phyloP scores from a whole-genome alignment of 2,113 vertebrate species.

The Syrmaticus mikado region DNA sequence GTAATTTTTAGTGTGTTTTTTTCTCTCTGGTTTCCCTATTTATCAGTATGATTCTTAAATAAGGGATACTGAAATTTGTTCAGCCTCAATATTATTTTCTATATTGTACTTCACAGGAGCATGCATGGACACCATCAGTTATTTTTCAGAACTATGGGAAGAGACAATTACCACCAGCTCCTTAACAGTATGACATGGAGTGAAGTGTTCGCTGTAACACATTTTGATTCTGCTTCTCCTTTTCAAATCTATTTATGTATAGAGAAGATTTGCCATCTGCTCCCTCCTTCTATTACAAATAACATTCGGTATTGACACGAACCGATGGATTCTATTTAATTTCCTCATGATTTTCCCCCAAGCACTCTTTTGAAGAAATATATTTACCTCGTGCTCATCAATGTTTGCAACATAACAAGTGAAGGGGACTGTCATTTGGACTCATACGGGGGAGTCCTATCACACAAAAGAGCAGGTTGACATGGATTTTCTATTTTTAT shows the following conservation, averaged over 20 bases:
- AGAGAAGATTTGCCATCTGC: neutral
- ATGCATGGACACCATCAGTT: fast-evolving
- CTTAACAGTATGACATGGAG: neutral
- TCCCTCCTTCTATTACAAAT: neutral
- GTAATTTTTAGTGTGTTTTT: neutral
- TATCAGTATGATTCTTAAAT: neutral
- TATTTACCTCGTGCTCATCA: neutral
- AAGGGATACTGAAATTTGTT: neutral
- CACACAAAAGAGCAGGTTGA: neutral
- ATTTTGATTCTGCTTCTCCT: neutral
- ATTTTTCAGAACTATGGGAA: neutral
- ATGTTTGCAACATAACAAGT: neutral
- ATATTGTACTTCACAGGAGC: neutral
- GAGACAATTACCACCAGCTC: neutral
- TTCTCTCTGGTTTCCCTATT: neutral
- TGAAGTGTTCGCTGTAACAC: fast-evolving
- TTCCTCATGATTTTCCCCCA: neutral
- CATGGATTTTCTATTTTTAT: neutral
- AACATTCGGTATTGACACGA: neutral
- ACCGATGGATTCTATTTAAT: neutral
- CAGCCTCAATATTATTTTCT: neutral
- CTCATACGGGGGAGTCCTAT: neutral
- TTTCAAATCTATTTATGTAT: neutral
- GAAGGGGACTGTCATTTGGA: neutral
- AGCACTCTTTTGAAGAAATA: neutral